A percentile compares a stretch with the other conserved stretches of the same genome.
Evolutionary conservation across 2,113 vertebrate genomes (phyloP).

Genomic region (Entosphenus tridentatus): DNA sequence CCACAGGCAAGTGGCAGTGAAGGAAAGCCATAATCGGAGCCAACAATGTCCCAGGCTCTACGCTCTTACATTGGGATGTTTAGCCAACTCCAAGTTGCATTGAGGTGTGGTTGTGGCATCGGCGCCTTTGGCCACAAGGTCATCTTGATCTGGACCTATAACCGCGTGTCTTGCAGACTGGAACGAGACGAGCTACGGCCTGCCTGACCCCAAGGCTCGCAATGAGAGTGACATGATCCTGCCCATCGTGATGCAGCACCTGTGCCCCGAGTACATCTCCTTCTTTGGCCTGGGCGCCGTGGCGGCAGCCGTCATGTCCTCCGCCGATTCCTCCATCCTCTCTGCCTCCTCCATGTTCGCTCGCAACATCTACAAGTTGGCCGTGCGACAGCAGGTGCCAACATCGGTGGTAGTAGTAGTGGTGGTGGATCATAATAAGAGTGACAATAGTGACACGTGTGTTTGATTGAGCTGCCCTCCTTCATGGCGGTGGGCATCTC

Average conservation of each 20-base stretch:
- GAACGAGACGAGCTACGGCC: slow-evolving; percentile 3
- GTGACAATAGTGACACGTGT: neutral
- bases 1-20: too few relatives aligned
- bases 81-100: too few relatives aligned
- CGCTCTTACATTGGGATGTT: too few relatives aligned
- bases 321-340: slow-evolving; percentile 47
- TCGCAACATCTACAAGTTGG: slow-evolving; percentile 78
- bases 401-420: slow-evolving; percentile 1
- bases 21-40: too few relatives aligned
- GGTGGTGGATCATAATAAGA: neutral
- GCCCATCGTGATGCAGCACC: slow-evolving; percentile 6
- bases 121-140: too few relatives aligned
- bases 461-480: neutral
- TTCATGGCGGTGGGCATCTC: neutral
- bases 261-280: neutral
- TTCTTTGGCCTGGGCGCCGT: slow-evolving; percentile 4
- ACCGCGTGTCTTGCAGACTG: neutral
- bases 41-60: too few relatives aligned
- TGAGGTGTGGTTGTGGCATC: too few relatives aligned
- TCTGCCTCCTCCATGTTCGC: slow-evolving; percentile 97
- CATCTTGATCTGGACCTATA: too few relatives aligned
- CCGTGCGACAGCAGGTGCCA: slow-evolving; percentile 78
- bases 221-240: slow-evolving; percentile 4
- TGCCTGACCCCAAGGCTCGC: slow-evolving; percentile 1
- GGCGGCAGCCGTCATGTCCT: slow-evolving; percentile 4